Percentiles rank a stretch among this genome's conserved stretches.
phyloP scores from a whole-genome alignment of 2,888 invertebrate genomes.

The Strigamia crassipes region DNA sequence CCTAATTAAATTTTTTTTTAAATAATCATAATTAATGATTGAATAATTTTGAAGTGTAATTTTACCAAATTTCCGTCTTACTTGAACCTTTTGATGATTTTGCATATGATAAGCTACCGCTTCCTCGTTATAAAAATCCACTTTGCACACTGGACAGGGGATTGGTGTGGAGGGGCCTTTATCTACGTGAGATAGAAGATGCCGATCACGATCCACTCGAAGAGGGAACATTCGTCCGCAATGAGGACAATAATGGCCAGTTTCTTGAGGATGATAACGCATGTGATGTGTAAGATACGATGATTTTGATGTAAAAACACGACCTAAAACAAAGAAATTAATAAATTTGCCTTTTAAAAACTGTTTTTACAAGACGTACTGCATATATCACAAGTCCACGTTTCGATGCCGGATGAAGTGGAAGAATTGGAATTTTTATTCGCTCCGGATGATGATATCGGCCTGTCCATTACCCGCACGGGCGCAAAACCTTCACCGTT shows the following conservation, averaged over 20 bases:
- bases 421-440: not conserved
- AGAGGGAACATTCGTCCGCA: constrained; percentile 73
- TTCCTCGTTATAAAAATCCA: constrained; percentile 64
- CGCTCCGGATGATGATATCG: not conserved
- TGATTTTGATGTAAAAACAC: constrained; percentile 45
- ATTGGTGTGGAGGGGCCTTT: constrained; percentile 53
- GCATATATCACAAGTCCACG: constrained; percentile 44
- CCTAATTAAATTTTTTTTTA: not conserved
- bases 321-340: not conserved
- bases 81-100: constrained; percentile 45
- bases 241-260: constrained; percentile 66
- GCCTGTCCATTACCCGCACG: constrained; percentile 43
- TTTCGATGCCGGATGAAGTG: constrained; percentile 21
- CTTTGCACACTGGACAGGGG: constrained; percentile 66
- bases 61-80: not conserved
- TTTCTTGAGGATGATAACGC: constrained; percentile 45
- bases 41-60: not conserved
- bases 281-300: constrained; percentile 45
- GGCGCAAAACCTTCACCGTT: constrained; percentile 43
- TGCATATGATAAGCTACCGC: constrained; percentile 66
- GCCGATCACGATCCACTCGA: constrained; percentile 65
- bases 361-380: not conserved
- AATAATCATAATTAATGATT: not conserved
- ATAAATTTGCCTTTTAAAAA: too few relatives aligned
- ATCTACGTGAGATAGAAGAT: constrained; percentile 63